Percentiles rank a stretch among this genome's conserved stretches.
These are phyloP conservation scores for Chlorops oryzae DNA, from an alignment of 1,140 invertebrate genomes.

Conservation along the genomic window DNA sequence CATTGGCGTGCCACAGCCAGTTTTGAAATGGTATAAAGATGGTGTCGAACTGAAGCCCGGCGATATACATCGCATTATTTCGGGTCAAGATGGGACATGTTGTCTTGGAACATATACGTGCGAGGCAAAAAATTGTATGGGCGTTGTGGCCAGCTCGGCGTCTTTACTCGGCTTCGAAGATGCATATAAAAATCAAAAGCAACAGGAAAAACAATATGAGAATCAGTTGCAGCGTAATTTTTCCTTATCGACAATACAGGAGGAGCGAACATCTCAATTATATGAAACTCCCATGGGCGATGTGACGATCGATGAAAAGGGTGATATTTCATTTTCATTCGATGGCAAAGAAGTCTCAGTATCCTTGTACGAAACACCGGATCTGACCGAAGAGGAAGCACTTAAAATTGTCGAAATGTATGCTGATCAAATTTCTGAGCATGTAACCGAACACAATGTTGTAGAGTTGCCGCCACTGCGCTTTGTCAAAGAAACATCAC, in stretches of 20 bases:
- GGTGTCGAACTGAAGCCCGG: slow-evolving; percentile 81
- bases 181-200: slow-evolving; percentile 51
- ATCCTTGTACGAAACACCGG: slow-evolving; percentile 84
- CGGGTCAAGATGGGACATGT: slow-evolving; percentile 80
- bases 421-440: slow-evolving; percentile 83
- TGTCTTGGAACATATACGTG: slow-evolving; percentile 90
- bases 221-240: slow-evolving; percentile 63
- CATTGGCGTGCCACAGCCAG: slow-evolving; percentile 83
- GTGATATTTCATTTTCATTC: slow-evolving; percentile 81
- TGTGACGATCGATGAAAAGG: slow-evolving; percentile 70
- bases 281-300: slow-evolving; percentile 74
- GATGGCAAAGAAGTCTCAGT: slow-evolving; percentile 88
- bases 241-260: slow-evolving; percentile 82
- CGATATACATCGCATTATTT: slow-evolving; percentile 85
- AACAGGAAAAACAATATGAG: slow-evolving; percentile 30
- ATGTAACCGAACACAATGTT: slow-evolving; percentile 79
- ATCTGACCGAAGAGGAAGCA: slow-evolving; percentile 85
- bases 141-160: slow-evolving; percentile 78
- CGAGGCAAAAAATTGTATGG: slow-evolving; percentile 89
- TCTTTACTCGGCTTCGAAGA: slow-evolving; percentile 83
- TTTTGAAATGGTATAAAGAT: slow-evolving; percentile 87
- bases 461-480: slow-evolving; percentile 81
- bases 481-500: slow-evolving; percentile 82
- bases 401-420: slow-evolving; percentile 90
- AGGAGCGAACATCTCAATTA: slow-evolving; percentile 81